Base-by-base conservation (phyloP, 2,113 vertebrate species). In the Psilopogon haemacephalus region DNA sequence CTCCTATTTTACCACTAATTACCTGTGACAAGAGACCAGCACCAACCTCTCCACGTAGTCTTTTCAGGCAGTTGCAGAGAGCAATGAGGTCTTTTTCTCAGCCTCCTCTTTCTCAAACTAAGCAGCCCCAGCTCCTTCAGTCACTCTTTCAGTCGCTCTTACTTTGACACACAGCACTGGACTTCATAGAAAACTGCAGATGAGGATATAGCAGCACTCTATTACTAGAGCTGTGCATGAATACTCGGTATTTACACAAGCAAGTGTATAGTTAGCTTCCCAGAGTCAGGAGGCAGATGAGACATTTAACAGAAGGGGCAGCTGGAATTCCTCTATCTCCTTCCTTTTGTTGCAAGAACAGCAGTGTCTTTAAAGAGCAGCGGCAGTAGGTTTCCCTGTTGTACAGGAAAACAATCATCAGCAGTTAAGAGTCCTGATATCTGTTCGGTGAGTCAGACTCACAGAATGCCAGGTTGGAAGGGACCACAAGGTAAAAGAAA, bases 161-260 rank as follows among this genome's bases (percentile, higher is more conserved):
- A 0, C 37, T n/a, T n/a, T 59, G 63, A 54, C n/a, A 23, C 5
- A 32, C 2, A 68, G 23, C 42, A 20, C 18, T n/a, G 19, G 32
- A 62, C 42, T 79, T n/a, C 8, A 42, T 9, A 77, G 55, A 35
- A 72, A 79, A 32, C 5, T 44, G 63, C 23, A 72, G 33, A 2
- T 30, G 15, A 37, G 75, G 42, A 67, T 23, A 32, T 3, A 64
- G 17, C 9, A 14, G 7, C 4, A 1, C 14, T 50, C 7, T 0
- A 0, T 60, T 77, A 50, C 18, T 69, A 7, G 0, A 58, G 32
- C 6, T 73, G 58, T 2, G 6, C 12, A 3, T 17, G 54, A 62
- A 55, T 87, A 33, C 50, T 55, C 74, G 55, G 18, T 26, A 14
- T 52, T 59, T 76, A 26, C 40, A 79, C 56, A 76, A 83, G 19